Evolutionary conservation across 2,888 invertebrate species (phyloP).

Genomic region (Poecilobothrus nobilitatus): DNA sequence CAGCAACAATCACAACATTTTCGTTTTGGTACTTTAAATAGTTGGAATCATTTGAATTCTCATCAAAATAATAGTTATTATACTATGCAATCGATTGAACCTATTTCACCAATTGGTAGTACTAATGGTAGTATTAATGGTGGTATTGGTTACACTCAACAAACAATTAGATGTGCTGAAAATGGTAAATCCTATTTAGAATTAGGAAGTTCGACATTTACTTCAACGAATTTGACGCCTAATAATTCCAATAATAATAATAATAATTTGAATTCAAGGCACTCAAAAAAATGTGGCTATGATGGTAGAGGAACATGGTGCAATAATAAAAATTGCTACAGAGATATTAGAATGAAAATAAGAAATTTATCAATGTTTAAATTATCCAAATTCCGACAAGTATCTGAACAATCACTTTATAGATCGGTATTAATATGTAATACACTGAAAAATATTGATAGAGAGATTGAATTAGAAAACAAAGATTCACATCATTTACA

Average conservation of each 20-base stretch:
- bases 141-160: slow-evolving; percentile 47
- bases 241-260: slow-evolving; percentile 24
- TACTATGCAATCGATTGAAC: not conserved
- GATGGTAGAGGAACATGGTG: slow-evolving; percentile 69
- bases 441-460: slow-evolving; percentile 78
- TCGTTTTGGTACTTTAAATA: slow-evolving; percentile 25
- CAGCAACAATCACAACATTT: slow-evolving; percentile 49
- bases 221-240: slow-evolving; percentile 20
- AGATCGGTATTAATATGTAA: slow-evolving; percentile 90
- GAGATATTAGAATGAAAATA: slow-evolving; percentile 77
- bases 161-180: slow-evolving; percentile 79
- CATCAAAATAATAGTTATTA: slow-evolving; percentile 31
- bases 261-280: slow-evolving; percentile 35
- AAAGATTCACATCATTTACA: slow-evolving; percentile 28
- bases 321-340: slow-evolving; percentile 71
- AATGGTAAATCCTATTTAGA: slow-evolving; percentile 86
- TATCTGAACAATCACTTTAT: slow-evolving; percentile 79
- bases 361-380: slow-evolving; percentile 89
- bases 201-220: slow-evolving; percentile 56
- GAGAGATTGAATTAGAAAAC: slow-evolving; percentile 73
- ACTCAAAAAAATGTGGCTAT: slow-evolving; percentile 50
- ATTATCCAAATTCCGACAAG: slow-evolving; percentile 76
- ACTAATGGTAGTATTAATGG: not conserved
- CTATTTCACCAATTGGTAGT: slow-evolving; percentile 15
- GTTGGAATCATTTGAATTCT: slow-evolving; percentile 27